These are phyloP conservation scores for Lochmaea capreae DNA, from an alignment of 2,888 invertebrate genomes.

Conservation along the genomic window DNA sequence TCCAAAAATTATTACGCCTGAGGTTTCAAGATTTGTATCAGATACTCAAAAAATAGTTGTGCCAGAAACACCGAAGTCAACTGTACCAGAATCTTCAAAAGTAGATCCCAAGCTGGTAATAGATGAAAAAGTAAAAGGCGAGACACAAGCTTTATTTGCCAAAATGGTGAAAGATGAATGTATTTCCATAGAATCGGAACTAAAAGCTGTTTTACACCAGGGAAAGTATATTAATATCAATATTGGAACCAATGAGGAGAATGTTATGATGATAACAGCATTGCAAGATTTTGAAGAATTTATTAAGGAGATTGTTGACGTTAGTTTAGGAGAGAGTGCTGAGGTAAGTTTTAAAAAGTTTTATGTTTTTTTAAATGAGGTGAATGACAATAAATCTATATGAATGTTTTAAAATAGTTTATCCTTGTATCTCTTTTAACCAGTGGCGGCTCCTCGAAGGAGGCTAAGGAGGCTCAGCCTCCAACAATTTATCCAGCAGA, in stretches of 20 bases:
- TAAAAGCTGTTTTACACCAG: slow-evolving; percentile 71
- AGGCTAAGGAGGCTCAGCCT: too few species aligned
- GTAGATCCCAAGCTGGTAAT: slow-evolving; percentile 34
- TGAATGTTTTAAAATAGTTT: too few species aligned
- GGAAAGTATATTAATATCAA: slow-evolving; percentile 68
- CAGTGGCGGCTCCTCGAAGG: too few species aligned
- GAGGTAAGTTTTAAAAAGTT: slow-evolving; percentile 66
- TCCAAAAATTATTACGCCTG: slow-evolving; percentile 11
- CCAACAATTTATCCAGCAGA: too few species aligned
- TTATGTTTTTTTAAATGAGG: too few species aligned
- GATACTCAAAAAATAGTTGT: slow-evolving; percentile 2
- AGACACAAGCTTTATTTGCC: slow-evolving; percentile 65
- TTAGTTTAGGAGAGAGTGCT: slow-evolving; percentile 69
- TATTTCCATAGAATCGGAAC: slow-evolving; percentile 73
- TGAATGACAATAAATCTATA: too few species aligned
- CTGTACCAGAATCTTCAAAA: slow-evolving; percentile 15
- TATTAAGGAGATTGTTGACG: slow-evolving; percentile 72
- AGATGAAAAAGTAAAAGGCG: slow-evolving; percentile 49
- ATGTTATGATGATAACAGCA: slow-evolving; percentile 67
- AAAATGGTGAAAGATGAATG: slow-evolving; percentile 75
- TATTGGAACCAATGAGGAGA: slow-evolving; percentile 72
- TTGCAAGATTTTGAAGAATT: slow-evolving; percentile 71
- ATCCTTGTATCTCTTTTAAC: too few species aligned
- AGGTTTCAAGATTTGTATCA: slow-evolving; percentile 1
- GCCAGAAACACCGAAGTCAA: slow-evolving; percentile 26